Conservation (phyloP, 2,888 invertebrate genomes). For the Pollenia labialis region DNA sequence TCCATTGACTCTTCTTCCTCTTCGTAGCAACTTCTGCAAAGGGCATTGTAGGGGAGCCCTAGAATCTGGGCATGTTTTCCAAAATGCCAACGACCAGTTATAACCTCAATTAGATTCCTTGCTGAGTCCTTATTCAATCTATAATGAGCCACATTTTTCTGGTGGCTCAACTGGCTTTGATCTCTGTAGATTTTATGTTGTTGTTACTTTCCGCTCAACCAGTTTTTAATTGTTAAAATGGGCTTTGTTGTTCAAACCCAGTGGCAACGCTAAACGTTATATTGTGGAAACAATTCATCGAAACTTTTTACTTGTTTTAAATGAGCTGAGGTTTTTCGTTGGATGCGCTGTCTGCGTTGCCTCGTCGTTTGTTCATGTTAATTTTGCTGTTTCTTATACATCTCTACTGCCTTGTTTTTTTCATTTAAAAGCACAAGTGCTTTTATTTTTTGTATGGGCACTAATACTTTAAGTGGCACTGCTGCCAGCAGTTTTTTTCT, state of each 20-base stretch:
- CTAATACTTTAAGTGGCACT: conserved; percentile 28
- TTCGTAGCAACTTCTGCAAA: too few species aligned
- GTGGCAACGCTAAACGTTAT: conserved; percentile 18
- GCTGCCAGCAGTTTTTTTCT: conserved; percentile 25
- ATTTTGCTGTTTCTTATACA: conserved; percentile 28
- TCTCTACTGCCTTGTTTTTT: conserved; percentile 18
- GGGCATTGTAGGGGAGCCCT: too few species aligned
- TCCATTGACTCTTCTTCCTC: too few species aligned
- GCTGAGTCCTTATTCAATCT: too few species aligned
- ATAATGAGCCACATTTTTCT: too few species aligned
- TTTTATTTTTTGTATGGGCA: conserved; percentile 25
- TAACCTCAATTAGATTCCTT: too few species aligned
- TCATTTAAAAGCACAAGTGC: conserved; percentile 11
- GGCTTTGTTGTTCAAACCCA: background rate
- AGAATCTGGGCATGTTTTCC: too few species aligned
- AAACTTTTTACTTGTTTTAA: conserved; percentile 46
- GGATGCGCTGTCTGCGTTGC: background rate
- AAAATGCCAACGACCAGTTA: too few species aligned
- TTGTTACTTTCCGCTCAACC: too few species aligned
- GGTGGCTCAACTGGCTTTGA: too few species aligned
- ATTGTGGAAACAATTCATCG: conserved; percentile 19
- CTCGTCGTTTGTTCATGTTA: conserved; percentile 23
- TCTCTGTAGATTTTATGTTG: too few species aligned
- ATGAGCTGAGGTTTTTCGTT: conserved; percentile 52
- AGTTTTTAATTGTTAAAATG: background rate